Evolutionary conservation across 2,888 invertebrate species (phyloP).

Genomic region (Luffia ferchaultella): DNA sequence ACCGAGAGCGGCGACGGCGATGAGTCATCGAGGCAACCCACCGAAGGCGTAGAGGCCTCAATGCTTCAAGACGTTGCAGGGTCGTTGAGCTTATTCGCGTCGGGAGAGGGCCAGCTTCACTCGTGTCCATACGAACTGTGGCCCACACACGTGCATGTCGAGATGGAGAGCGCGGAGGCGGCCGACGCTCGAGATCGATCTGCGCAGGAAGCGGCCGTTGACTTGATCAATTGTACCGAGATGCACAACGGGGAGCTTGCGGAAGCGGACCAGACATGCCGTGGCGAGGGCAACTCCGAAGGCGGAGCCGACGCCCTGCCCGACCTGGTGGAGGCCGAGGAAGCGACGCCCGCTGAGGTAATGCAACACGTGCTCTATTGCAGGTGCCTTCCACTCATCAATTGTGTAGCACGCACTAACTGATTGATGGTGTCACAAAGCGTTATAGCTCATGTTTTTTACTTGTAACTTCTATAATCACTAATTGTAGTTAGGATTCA

Average conservation of each 20-base stretch:
- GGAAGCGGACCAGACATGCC: slow-evolving; percentile 81
- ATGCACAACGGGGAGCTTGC: slow-evolving; percentile 79
- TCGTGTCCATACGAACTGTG: slow-evolving; percentile 50
- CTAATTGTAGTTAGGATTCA: no score
- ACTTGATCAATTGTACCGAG: slow-evolving; percentile 53
- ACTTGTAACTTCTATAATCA: no score
- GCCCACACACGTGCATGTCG: slow-evolving; percentile 45
- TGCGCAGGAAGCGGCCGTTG: slow-evolving; percentile 45
- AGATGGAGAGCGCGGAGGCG: slow-evolving; percentile 33
- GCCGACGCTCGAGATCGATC: slow-evolving; percentile 32
- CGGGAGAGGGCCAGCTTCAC: slow-evolving; percentile 45
- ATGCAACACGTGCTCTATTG: slow-evolving; percentile 50
- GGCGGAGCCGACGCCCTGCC: slow-evolving; percentile 39
- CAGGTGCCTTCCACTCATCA: slow-evolving; percentile 54
- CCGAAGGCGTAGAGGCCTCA: slow-evolving; percentile 38
- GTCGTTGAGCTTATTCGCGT: slow-evolving; percentile 42
- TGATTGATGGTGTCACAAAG: no score
- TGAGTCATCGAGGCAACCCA: slow-evolving; percentile 27
- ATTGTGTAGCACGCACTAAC: slow-evolving; percentile 21
- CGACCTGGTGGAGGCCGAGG: slow-evolving; percentile 58
- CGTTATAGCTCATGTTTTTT: no score
- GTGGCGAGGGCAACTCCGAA: slow-evolving; percentile 30
- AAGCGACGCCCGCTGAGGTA: slow-evolving; percentile 61
- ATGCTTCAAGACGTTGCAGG: slow-evolving; percentile 56
- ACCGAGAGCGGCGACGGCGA: slow-evolving; percentile 28